phyloP scores from a whole-genome alignment of 2,113 vertebrate genomes.

The Paralichthys olivaceus region DNA sequence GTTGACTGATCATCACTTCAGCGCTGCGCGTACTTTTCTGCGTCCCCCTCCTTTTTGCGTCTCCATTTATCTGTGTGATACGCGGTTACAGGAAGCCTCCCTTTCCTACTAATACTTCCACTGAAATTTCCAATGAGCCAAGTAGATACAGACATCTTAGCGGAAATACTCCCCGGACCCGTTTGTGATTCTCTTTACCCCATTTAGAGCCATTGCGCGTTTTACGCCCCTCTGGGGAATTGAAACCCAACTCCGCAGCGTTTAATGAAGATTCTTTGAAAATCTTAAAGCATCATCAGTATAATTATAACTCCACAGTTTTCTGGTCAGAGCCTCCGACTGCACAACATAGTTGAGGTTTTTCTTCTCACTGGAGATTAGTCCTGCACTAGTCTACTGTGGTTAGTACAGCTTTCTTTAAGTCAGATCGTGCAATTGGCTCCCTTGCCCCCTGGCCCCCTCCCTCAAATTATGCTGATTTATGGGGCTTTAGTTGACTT shows the following conservation, averaged over 20 bases:
- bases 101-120: slow-evolving; percentile 68
- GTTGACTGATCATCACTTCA: slow-evolving; percentile 72
- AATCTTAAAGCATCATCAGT: slow-evolving; percentile 24
- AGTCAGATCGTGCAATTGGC: slow-evolving; percentile 56
- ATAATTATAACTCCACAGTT: slow-evolving; percentile 36
- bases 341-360: slow-evolving; percentile 12
- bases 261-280: slow-evolving; percentile 58
- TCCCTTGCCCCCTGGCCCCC: slow-evolving; percentile 31
- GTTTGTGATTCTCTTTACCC: slow-evolving; percentile 42
- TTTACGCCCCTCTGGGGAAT: slow-evolving; percentile 51
- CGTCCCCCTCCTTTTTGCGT: slow-evolving; percentile 63
- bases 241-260: slow-evolving; percentile 37
- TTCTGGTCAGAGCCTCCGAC: slow-evolving; percentile 1
- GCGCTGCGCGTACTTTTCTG: slow-evolving; percentile 51
- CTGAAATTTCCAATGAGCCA: slow-evolving; percentile 68
- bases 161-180: slow-evolving; percentile 57
- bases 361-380: slow-evolving; percentile 34
- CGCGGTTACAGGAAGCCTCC: slow-evolving; percentile 76
- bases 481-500: slow-evolving; percentile 7
- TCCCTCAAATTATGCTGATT: slow-evolving; percentile 13
- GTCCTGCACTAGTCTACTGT: slow-evolving; percentile 34
- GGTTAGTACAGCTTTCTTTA: slow-evolving; percentile 63
- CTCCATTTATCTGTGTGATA: slow-evolving; percentile 70
- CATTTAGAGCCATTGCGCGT: slow-evolving; percentile 58
- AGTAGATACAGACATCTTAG: slow-evolving; percentile 63